Base-by-base conservation (phyloP, 1,140 invertebrate species). In the Pseudomyrmex sp. region DNA sequence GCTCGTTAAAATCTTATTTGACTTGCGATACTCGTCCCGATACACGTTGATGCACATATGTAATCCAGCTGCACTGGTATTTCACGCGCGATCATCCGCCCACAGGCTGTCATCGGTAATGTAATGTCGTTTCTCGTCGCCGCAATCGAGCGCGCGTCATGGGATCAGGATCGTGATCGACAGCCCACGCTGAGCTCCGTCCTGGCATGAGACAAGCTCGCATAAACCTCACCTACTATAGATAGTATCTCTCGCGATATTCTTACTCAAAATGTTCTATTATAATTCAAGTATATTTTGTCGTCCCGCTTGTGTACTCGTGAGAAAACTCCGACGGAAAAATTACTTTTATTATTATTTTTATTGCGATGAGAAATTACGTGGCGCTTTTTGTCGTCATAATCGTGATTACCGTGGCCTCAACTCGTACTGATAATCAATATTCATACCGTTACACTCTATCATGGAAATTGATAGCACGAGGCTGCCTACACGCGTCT, bases 31-130 rank as follows among this genome's bases (percentile, higher is more conserved):
- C 44, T 61, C 54, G 59, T 46, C 54, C 20, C 35, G 35, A 35
- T 35, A 69, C 20, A 58, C 18, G 63, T 65, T 26, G 12, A 26
- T 54, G 13, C 56, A 23, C 58, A 56, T 66, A 66, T 66, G 74
- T 87, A 87, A 84, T 82, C 69, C 58, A 61, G 54, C 26, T 63
- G 75, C 82, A 72, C 65, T 68, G 73, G 23, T 84, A 72, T 84
- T 87, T 87, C 54, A 52, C 46, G 73, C 48, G 56, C 23, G 54
- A 62, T 59, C 63, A 56, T 54, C 75, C 82, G 74, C 76, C 76
- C 50, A 84, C 76, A 63, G 46, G 44, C 59, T 80, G 75, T 84
- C 83, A 69, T 84, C 75, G 75, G 72, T 84, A 84, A 84, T 69
- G 63, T 61, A 62, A 82, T 70, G 58, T 70, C 66, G 66, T 80